Evolutionary conservation across 2,888 invertebrate genomes (phyloP).

Genomic region (Ophion ventricosus): DNA sequence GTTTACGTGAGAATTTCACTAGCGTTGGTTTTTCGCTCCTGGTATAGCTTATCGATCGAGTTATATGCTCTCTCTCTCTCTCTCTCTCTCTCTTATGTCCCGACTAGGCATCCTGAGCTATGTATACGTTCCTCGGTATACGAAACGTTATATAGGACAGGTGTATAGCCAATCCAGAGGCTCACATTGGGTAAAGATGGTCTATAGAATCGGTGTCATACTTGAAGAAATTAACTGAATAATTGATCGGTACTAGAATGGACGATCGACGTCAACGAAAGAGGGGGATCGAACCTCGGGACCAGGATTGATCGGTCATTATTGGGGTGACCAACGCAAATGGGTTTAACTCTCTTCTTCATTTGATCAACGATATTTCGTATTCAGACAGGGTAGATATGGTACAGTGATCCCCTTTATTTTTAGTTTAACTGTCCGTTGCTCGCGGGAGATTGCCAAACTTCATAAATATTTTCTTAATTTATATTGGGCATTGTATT

Average conservation of each 20-base stretch:
- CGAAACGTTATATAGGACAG: constrained; percentile 27
- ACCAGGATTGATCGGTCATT: background rate
- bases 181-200: constrained; percentile 14
- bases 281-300: background rate
- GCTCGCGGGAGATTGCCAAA: too few relatives aligned
- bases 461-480: too few relatives aligned
- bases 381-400: too few relatives aligned
- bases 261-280: constrained; percentile 8
- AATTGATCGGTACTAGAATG: constrained; percentile 7
- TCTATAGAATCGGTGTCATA: constrained; percentile 17
- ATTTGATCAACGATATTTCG: too few relatives aligned
- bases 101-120: background rate
- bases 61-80: background rate
- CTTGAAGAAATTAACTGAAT: constrained; percentile 17
- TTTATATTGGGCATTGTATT: too few relatives aligned
- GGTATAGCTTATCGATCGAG: constrained; percentile 22
- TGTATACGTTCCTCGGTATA: background rate
- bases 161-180: constrained; percentile 27
- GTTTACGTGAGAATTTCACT: constrained; percentile 14
- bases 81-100: too few relatives aligned
- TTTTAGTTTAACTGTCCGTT: too few relatives aligned
- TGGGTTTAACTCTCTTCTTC: too few relatives aligned
- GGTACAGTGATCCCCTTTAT: too few relatives aligned
- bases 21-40: constrained; percentile 10
- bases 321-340: too few relatives aligned